Percentiles rank a stretch among this genome's conserved stretches.
These are phyloP conservation scores for Drosophila multiciliata DNA, from an alignment of 2,888 invertebrate species.

Conservation along the genomic window DNA sequence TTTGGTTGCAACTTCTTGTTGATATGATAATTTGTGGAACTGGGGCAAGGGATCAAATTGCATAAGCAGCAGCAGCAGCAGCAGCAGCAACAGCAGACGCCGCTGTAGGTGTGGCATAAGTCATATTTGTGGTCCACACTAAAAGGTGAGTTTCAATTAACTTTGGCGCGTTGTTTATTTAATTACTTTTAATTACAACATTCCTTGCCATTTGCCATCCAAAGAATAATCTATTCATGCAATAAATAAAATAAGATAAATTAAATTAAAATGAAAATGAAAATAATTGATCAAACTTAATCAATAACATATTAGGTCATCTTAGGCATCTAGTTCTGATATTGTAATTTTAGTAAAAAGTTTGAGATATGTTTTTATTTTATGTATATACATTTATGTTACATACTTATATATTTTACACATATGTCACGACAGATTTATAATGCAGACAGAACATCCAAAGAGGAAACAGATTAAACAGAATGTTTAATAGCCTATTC, in stretches of 20 bases:
- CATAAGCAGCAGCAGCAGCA: slow-evolving; percentile 21
- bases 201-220: not conserved
- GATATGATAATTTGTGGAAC: slow-evolving; percentile 70
- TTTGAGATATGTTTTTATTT: too few relatives aligned
- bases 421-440: too few relatives aligned
- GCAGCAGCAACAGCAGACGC: not conserved
- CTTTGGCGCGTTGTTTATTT: not conserved
- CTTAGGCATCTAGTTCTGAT: not conserved
- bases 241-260: not conserved
- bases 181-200: not conserved
- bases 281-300: not conserved
- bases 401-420: too few relatives aligned
- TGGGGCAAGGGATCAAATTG: slow-evolving; percentile 57
- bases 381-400: too few relatives aligned
- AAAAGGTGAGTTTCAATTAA: not conserved
- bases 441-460: too few relatives aligned
- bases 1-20: slow-evolving; percentile 26
- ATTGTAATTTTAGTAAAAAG: too few relatives aligned
- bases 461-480: too few relatives aligned
- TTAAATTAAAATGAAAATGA: not conserved
- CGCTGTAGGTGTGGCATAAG: slow-evolving; percentile 3
- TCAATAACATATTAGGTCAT: not conserved
- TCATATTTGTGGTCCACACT: not conserved
- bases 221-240: not conserved
- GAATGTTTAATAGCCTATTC: not conserved